phyloP scores from a whole-genome alignment of 2,113 vertebrate genomes.

The Malurus cyaneus region DNA sequence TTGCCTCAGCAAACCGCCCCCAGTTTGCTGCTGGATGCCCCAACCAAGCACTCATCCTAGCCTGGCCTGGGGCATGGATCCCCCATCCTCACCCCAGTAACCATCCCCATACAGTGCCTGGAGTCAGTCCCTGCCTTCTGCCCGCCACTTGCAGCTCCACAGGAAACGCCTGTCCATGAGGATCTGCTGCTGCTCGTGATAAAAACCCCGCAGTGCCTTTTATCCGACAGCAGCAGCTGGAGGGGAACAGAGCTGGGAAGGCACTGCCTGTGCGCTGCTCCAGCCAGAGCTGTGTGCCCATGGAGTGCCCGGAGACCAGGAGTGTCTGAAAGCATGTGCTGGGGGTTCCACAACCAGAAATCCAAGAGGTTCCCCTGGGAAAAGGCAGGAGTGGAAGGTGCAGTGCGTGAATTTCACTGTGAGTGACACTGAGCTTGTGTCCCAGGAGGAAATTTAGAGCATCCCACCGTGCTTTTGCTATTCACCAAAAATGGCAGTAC shows the following conservation, averaged over 20 bases:
- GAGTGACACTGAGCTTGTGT: neutral
- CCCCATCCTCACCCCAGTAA: fast-evolving
- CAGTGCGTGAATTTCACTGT: fast-evolving
- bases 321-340: neutral
- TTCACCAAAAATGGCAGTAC: neutral
- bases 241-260: neutral
- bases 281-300: fast-evolving
- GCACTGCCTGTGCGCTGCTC: neutral
- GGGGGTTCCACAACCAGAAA: neutral
- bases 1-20: neutral
- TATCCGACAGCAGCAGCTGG: neutral
- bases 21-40: neutral
- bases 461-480: neutral
- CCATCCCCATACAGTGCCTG: neutral
- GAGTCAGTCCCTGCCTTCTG: neutral
- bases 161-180: neutral
- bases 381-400: neutral
- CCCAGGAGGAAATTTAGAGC: neutral
- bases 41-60: fast-evolving
- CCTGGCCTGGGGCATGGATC: fast-evolving
- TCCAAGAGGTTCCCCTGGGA: neutral
- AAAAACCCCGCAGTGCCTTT: fast-evolving
- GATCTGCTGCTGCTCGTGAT: fast-evolving
- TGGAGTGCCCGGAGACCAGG: neutral
- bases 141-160: fast-evolving